Base-by-base conservation (phyloP, 2,113 vertebrate species). In the Chaetorhynchus papuensis region DNA sequence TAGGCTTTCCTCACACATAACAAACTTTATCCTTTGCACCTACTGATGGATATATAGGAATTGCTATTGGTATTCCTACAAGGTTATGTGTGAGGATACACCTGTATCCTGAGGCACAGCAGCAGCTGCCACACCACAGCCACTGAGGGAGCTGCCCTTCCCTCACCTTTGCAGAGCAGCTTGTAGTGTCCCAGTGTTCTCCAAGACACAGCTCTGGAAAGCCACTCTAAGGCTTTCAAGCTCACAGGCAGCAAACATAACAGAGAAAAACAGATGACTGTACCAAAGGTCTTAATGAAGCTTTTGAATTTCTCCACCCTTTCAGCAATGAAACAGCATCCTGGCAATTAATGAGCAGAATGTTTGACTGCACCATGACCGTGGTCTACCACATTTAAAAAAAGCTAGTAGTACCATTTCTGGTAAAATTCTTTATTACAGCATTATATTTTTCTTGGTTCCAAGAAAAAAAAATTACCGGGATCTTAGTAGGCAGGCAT, bases 131-230 rank as follows among this genome's bases (percentile, higher is more conserved):
- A 9, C 17, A 7, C 8, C 20, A 23, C 35, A 66, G 10, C 8
- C 19, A 28, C 18, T 3, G 37, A 28, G 13, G 26, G 41, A 56
- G 20, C 33, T 47, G 76, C 65, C 56, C 61, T 50, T 13, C 33
- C 42, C 49, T 47, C 65, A 41, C 16, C 41, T 78, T 23, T 4
- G 35, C 42, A 21, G 6, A 12, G n/a, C 56, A 37, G 45, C 4
- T 15, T 11, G 22, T 1, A 19, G 24, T 0, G 0, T 8, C 15
- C 42, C 39, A 17, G 15, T 4, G 2, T 2, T 59, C 35, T 35
- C 70, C 61, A 26, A 70, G 54, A 54, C 63, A 64, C 35, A 53
- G 60, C 13, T 74, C 74, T 31, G 41, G 27, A 77, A 81, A 68
- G 18, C 14, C 12, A 21, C 11, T 45, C 28, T 19, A 60, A 69